Conservation (phyloP, 92 coral and sea anemone genomes). For the Palythoa heliodiscus region DNA sequence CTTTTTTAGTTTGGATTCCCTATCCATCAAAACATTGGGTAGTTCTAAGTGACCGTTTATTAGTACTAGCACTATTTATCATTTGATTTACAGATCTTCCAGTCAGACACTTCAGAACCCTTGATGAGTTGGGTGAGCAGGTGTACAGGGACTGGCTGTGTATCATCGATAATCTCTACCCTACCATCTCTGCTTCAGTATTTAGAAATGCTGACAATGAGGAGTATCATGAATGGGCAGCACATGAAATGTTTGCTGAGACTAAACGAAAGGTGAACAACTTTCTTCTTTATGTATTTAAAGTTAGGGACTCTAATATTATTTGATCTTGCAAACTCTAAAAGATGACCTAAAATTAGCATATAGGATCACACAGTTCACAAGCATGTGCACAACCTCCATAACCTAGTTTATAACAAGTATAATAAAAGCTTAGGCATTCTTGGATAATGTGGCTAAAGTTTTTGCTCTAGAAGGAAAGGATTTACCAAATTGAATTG, state of each 20-base stretch:
- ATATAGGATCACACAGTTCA: too few relatives aligned
- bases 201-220: conserved; percentile 67
- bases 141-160: conserved; percentile 79
- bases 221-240: conserved; percentile 85
- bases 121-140: conserved; percentile 89
- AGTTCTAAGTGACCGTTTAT: too few relatives aligned
- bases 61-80: not conserved
- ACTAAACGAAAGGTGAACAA: conserved; percentile 53
- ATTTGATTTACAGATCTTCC: conserved; percentile 69
- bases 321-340: too few relatives aligned
- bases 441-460: too few relatives aligned
- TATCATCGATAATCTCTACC: conserved; percentile 72
- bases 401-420: too few relatives aligned
- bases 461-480: too few relatives aligned
- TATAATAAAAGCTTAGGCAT: too few relatives aligned
- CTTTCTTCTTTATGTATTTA: not conserved
- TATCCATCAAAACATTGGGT: too few relatives aligned
- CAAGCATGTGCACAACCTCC: too few relatives aligned
- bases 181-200: conserved; percentile 70
- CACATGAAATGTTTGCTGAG: conserved; percentile 83
- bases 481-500: too few relatives aligned
- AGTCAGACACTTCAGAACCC: conserved; percentile 78
- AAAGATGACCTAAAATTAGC: too few relatives aligned
- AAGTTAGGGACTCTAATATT: too few relatives aligned
- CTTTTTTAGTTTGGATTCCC: not conserved